Evolutionary conservation across 2,113 vertebrate genomes (phyloP), one percentile per base, ranked within the genome.

Genomic region (Rynchops niger): DNA sequence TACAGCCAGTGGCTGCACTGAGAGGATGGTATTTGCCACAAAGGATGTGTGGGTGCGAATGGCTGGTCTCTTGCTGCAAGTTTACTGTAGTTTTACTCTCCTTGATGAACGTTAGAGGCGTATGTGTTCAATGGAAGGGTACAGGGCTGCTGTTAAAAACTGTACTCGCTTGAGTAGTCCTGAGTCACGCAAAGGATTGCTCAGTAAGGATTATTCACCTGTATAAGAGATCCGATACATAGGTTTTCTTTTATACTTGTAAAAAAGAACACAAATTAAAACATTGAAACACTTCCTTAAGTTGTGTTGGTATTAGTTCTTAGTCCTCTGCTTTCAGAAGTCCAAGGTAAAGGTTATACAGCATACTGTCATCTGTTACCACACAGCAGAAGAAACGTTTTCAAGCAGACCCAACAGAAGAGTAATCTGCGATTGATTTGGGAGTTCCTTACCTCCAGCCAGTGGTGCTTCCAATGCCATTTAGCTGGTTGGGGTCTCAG

Each of bases 231-330:
- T 71, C 69, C 89, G 53, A 58, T 69, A 52, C 5, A 1, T 23
- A 63, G 8, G 9, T 59, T 81, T 91, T 90, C 55, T 93, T 91
- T 90, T 82, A 42, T 90, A 91, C 20, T 80, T 96, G 93, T 96
- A 77, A 95, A 93, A 95, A 93, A 53, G 49, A 85, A 34, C 53
- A 62, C 53, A 40, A 83, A 97, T 96, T 97, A 96, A 93, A 96
- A 49, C 9, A 3, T 32, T 95, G 65, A 90, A 93, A 85, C 25
- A n/a, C 20, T 74, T 66, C 32, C 45, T 70, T 38, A 73, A 80
- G 34, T 72, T 94, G 92, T 88, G 58, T 84, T 86, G 86, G 69
- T 89, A 43, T 92, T 73, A 7, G 22, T 95, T 92, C 69, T 91
- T 94, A 56, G 42, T 49, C 29, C 22, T 4, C 23, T 86, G 53